Base-by-base conservation (phyloP, 2,113 vertebrate species). In the Pogonocichla stellata region DNA sequence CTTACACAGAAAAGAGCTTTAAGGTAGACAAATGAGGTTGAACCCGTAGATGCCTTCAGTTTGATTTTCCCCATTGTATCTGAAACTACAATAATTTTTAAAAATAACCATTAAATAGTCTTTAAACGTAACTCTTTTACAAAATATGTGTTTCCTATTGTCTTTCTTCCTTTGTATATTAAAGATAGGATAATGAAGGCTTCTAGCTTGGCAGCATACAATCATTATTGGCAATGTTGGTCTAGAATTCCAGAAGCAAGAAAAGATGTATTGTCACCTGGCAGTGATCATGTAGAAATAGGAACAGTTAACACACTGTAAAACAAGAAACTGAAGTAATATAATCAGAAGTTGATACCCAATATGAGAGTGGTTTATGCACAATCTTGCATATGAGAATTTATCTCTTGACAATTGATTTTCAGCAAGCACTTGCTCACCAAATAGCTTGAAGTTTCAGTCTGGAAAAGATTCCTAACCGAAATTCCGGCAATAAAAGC, bases 381-480 rank as follows among this genome's bases (percentile, higher is more conserved):
- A 50, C 0, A 1, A 33, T 86, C 54, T 73, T 4, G 42, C 28
- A 54, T 13, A 14, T 10, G 9, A 77, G 19, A 61, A 67, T 23
- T 31, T 29, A 47, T 47, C 88, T 24, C 47, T 38, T 24, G 70
- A 91, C 33, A 74, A 79, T 3, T 51, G 24, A 58, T 66, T 90
- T 93, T 80, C 43, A 70, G 79, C 28, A 33, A 80, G 58, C n/a
- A 45, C 58, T 91, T 88, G 93, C 8, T 96, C 58, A 95, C 8
- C 50, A 60, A 95, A 80, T 10, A 84, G 95, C 95, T 97, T 97
- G 96, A 97, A 95, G 97, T 97, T 98, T 98, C 95, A 97, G 91
- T 97, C 97, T 93, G 97, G 98, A 96, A 28, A 86, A 94, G 95
- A 96, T 88, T 97, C 89, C 93, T 94, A 92, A 90, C 88, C 71